Evolutionary conservation across 2,888 invertebrate genomes (phyloP).

Genomic region (Melanargia galathea): DNA sequence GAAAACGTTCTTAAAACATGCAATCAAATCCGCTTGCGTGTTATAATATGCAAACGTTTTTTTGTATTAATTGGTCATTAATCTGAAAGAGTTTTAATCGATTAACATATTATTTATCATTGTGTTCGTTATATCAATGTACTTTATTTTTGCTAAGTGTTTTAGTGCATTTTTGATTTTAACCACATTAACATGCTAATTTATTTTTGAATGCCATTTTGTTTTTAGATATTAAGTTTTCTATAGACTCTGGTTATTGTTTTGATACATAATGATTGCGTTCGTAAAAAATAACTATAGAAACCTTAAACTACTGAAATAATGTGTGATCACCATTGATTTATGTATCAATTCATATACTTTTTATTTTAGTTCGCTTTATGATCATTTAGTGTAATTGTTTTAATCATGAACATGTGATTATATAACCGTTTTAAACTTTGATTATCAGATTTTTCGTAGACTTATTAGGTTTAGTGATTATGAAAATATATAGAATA

Average conservation of each 20-base stretch:
- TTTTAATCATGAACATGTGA: constrained; percentile 79
- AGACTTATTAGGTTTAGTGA: constrained; percentile 51
- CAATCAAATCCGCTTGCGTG: constrained; percentile 9
- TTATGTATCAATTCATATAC: constrained; percentile 70
- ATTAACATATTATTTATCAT: constrained; percentile 69
- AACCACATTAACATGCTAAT: constrained; percentile 77
- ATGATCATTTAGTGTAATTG: constrained; percentile 47
- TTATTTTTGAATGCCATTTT: constrained; percentile 64
- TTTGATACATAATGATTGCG: constrained; percentile 69
- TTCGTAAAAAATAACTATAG: constrained; percentile 30
- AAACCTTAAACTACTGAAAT: constrained; percentile 18
- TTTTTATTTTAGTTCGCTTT: constrained; percentile 47
- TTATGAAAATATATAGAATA: constrained; percentile 60
- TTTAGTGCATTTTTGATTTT: constrained; percentile 76
- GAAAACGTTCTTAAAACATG: not conserved
- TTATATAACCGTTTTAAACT: constrained; percentile 69
- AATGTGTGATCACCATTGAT: constrained; percentile 50
- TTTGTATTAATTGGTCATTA: not conserved
- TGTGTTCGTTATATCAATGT: constrained; percentile 66
- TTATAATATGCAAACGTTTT: no score
- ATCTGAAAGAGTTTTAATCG: constrained; percentile 70
- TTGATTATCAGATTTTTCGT: constrained; percentile 69
- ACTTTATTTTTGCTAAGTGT: constrained; percentile 49
- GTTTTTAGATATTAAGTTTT: constrained; percentile 53
- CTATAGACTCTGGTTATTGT: constrained; percentile 52